These are phyloP conservation scores for Heliconius ismenius DNA, from an alignment of 2,888 invertebrate species.

Conservation along the genomic window DNA sequence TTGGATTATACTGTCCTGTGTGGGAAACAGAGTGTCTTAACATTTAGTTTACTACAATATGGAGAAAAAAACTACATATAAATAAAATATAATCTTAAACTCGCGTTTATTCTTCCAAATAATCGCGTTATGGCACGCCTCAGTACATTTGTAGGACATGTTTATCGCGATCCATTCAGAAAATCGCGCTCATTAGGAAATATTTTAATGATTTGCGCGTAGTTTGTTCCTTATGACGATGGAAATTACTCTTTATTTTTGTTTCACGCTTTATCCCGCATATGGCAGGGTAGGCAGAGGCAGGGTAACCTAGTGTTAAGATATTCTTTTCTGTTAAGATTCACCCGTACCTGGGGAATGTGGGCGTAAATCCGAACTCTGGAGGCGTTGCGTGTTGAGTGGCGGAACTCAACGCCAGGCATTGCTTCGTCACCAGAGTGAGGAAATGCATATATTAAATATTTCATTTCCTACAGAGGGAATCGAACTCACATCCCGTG, in stretches of 20 bases:
- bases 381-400: too few species aligned
- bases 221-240: background rate
- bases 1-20: too few species aligned
- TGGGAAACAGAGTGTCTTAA: background rate
- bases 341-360: too few species aligned
- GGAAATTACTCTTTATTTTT: background rate
- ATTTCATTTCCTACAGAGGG: too few species aligned
- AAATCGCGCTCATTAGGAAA: constrained; percentile 13
- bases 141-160: constrained; percentile 13
- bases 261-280: background rate
- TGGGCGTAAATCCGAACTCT: too few species aligned
- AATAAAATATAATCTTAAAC: background rate
- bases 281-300: background rate
- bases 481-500: too few species aligned
- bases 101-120: constrained; percentile 10
- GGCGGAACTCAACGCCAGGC: too few species aligned
- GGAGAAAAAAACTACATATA: accelerated
- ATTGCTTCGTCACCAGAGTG: too few species aligned
- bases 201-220: constrained; percentile 2
- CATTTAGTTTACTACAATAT: background rate
- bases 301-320: background rate
- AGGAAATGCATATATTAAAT: too few species aligned
- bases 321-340: background rate
- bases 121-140: background rate
- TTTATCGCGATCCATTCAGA: constrained; percentile 4